Base-by-base conservation (phyloP, 1,140 invertebrate species). In the Lanistes nyassanus region DNA sequence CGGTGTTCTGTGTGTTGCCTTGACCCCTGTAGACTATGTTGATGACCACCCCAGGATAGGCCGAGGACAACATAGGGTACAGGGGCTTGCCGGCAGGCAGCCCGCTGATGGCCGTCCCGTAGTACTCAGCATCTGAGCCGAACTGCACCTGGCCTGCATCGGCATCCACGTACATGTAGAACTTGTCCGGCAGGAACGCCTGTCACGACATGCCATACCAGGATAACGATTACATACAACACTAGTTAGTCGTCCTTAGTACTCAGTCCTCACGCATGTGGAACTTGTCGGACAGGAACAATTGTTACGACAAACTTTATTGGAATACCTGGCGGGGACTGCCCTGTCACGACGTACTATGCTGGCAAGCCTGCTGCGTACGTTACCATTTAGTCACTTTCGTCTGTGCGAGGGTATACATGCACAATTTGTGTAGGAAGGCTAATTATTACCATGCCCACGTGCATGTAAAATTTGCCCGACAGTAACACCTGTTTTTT, bases 161-260 rank as follows among this genome's bases (percentile, higher is more conserved):
- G n/a, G 77, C 64, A 39, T 82, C 79, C 51, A 82, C 51, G 39
- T 82, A 82, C 79, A 82, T 79, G 75, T 75, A 82, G 66, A 82
- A 79, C 37, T 76, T 79, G 64, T 82, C 79, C 29, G 81, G 75
- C 3, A 82, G 58, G 36, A 53, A 51, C 31, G 39, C 53, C 76
- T 77, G 70, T 21, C 13, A 37, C 26, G n/a, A n/a, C n/a, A n/a
- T n/a, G n/a, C n/a, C n/a, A n/a, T n/a, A n/a, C n/a, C n/a, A n/a
- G n/a, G 31, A 67, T 5, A 67, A 36, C 29, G 60, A 64, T 13
- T 11, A 39, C 23, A 36, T 4, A 53, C 9, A 31, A 16, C 26
- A 36, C 21, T 16, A 5, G 13, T n/a, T 16, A 62, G 7, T 26
- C 31, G 26, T 62, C 21, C 31, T 62, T 62, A 7, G 31, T 19